Evolutionary conservation across 2,113 vertebrate species (phyloP).

Genomic region (Sinocyclocheilus rhinocerous): DNA sequence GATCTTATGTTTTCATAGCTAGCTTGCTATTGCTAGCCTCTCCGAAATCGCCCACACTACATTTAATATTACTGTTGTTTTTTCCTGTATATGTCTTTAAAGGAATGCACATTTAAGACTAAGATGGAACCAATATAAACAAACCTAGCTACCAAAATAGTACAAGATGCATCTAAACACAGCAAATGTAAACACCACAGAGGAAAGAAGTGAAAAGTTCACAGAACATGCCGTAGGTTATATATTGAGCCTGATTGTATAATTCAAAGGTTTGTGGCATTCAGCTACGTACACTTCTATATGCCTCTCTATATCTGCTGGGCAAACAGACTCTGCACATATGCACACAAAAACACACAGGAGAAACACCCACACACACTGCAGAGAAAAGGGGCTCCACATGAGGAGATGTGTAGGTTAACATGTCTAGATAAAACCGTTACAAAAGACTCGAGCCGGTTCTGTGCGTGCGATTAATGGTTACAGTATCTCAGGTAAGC

Average conservation of each 20-base stretch:
- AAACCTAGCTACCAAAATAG: neutral
- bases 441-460: neutral
- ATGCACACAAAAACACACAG: neutral
- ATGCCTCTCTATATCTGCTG: neutral
- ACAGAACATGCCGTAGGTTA: neutral
- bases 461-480: conserved; percentile 10
- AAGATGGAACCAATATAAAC: neutral
- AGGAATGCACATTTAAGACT: too few species aligned
- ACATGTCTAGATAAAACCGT: neutral
- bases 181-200: neutral
- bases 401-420: conserved; percentile 3
- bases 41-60: too few species aligned
- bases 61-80: too few species aligned
- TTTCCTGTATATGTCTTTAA: neutral
- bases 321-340: neutral
- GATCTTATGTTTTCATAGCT: too few species aligned
- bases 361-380: neutral
- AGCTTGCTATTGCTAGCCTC: too few species aligned
- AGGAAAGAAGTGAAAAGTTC: neutral
- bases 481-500: conserved; percentile 18
- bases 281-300: neutral
- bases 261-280: neutral
- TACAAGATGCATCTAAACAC: neutral
- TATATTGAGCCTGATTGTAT: neutral
- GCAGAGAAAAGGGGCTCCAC: neutral